Conservation (phyloP, 37 sponge, comb jelly and placozoan species). For the Geodia barretti region DNA sequence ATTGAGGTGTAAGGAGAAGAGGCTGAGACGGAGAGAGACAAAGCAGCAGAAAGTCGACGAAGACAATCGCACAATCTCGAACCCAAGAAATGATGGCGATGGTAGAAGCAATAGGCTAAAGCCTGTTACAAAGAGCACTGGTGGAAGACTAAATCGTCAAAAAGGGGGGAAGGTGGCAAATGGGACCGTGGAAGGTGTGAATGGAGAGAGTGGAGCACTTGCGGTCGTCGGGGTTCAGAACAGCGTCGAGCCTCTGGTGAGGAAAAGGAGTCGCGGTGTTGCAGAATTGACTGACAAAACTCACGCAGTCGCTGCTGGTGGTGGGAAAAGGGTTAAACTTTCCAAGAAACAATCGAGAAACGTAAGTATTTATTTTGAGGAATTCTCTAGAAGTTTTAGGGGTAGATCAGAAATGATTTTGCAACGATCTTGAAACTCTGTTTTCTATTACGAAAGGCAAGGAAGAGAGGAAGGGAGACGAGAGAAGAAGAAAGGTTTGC, state of each 20-base stretch:
- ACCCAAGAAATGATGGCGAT: no score
- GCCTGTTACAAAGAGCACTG: background rate
- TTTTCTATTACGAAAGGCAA: background rate
- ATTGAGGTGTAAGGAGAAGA: slow-evolving; percentile 26
- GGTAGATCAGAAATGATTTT: no score
- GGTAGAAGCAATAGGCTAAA: no score
- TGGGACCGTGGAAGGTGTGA: no score
- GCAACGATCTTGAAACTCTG: no score
- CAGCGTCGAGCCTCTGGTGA: no score
- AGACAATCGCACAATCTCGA: no score
- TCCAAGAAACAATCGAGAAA: background rate
- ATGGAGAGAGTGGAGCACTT: background rate
- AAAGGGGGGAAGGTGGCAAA: background rate
- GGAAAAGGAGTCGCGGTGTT: no score
- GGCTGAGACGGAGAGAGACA: slow-evolving; percentile 13
- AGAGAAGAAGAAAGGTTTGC: slow-evolving; percentile 7
- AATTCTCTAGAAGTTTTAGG: no score
- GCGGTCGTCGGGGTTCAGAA: background rate
- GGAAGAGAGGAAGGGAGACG: background rate
- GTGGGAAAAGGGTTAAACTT: no score
- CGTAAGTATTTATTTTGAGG: background rate
- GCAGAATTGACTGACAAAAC: no score
- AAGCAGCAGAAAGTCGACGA: background rate
- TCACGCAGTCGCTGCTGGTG: no score
- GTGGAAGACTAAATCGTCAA: background rate